These are phyloP conservation scores for Neosilurus mollespiculum DNA, from an alignment of 2,797 vertebrate genomes.

Conservation along the genomic window DNA sequence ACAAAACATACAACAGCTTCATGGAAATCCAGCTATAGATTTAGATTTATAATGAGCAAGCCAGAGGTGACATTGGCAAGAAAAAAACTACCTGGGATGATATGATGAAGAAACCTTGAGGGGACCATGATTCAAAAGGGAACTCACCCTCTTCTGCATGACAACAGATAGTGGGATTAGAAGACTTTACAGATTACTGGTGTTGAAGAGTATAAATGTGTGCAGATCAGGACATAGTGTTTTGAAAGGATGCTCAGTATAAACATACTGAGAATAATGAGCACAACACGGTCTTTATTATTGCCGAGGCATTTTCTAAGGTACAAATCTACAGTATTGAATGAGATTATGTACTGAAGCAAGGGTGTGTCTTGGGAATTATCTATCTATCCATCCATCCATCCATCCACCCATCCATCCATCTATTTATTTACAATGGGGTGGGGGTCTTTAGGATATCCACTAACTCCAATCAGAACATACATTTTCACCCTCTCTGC, in stretches of 20 bases:
- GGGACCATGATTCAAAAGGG: not conserved
- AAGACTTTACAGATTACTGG: not conserved
- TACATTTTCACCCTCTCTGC: constrained; percentile 29
- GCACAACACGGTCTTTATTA: not conserved
- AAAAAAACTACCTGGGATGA: not conserved
- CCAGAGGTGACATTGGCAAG: not conserved
- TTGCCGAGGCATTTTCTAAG: not conserved
- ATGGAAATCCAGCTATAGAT: not conserved
- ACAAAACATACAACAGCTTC: not conserved
- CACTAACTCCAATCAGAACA: not conserved
- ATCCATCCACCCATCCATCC: too few species aligned
- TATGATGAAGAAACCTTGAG: not conserved
- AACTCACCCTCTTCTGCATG: not conserved
- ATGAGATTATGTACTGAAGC: not conserved
- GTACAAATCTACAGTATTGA: not conserved
- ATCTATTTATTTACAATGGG: not conserved
- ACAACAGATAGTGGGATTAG: not conserved
- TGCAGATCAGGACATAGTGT: not conserved
- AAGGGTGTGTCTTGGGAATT: constrained; percentile 1
- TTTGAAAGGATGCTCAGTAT: not conserved
- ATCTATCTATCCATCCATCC: too few species aligned
- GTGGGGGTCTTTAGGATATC: not conserved
- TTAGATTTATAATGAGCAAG: not conserved
- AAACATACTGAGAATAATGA: not conserved
- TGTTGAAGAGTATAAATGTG: not conserved